These are phyloP conservation scores for Meda fulgida DNA, from an alignment of 2,797 vertebrate species.

Conservation along the genomic window DNA sequence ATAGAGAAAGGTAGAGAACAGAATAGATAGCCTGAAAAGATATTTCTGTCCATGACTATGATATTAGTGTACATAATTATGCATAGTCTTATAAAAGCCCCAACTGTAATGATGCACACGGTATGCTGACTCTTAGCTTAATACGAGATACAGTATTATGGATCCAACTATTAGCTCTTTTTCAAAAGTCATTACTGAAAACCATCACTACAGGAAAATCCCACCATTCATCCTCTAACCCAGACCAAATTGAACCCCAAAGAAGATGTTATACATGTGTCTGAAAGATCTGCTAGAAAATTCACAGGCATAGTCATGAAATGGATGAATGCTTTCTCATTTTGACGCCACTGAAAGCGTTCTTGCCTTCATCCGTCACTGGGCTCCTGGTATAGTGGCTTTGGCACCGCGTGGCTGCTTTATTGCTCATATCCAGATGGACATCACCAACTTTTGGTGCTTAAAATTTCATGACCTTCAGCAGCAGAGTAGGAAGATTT, in stretches of 20 bases:
- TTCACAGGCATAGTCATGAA: slow-evolving; percentile 45
- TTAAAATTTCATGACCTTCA: slow-evolving; percentile 47
- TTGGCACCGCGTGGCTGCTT: slow-evolving; percentile 44
- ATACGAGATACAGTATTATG: background rate
- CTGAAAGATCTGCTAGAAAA: slow-evolving; percentile 23
- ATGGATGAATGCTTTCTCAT: slow-evolving; percentile 36
- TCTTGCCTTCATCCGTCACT: slow-evolving; percentile 45
- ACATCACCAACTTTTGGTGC: slow-evolving; percentile 31
- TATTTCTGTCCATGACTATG: slow-evolving; percentile 25
- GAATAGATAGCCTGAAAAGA: slow-evolving; percentile 8
- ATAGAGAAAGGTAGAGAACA: slow-evolving; percentile 17
- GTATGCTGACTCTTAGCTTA: background rate
- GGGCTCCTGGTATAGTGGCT: slow-evolving; percentile 38
- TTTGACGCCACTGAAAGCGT: slow-evolving; percentile 40
- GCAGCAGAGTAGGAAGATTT: background rate
- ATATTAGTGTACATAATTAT: slow-evolving; percentile 33
- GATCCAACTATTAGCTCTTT: background rate
- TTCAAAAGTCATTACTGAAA: slow-evolving; percentile 8
- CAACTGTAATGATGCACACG: slow-evolving; percentile 12
- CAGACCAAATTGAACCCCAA: slow-evolving; percentile 11
- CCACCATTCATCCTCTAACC: slow-evolving; percentile 2
- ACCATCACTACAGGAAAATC: background rate
- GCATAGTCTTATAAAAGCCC: slow-evolving; percentile 21
- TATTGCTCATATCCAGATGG: slow-evolving; percentile 44
- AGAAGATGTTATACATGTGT: background rate